Conservation (phyloP, 2,888 invertebrate genomes). For the Anagyrus pseudococci region DNA sequence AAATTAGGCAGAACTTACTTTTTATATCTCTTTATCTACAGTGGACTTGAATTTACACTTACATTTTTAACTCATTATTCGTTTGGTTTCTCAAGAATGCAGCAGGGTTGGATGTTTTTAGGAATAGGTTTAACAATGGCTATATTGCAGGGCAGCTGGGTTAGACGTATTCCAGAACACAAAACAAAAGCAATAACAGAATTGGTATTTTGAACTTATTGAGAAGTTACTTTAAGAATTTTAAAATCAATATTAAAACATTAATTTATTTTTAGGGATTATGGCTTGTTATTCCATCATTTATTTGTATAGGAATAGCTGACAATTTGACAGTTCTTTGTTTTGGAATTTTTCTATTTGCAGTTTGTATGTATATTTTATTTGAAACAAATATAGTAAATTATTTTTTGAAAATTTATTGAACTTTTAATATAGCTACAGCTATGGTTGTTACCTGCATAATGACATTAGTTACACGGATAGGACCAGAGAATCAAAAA, state of each 20-base stretch:
- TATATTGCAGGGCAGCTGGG: conserved; percentile 86
- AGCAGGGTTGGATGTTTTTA: conserved; percentile 98
- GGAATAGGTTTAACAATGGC: conserved; percentile 94
- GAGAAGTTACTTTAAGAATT: not conserved
- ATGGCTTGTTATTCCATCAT: conserved; percentile 84
- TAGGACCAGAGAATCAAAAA: conserved; percentile 82
- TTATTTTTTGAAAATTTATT: conserved; percentile 15
- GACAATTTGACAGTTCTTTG: conserved; percentile 70
- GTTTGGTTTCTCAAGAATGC: conserved; percentile 90
- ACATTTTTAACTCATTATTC: conserved; percentile 95
- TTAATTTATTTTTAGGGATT: conserved; percentile 69
- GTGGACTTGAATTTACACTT: conserved; percentile 95
- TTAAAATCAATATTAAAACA: not conserved
- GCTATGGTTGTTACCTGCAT: conserved; percentile 95
- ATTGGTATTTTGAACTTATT: conserved; percentile 64
- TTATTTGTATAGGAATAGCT: conserved; percentile 83
- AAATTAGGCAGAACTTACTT: conserved; percentile 83
- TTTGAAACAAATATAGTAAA: not conserved
- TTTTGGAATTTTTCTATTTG: conserved; percentile 84
- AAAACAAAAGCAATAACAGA: conserved; percentile 76
- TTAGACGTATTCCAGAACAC: conserved; percentile 77
- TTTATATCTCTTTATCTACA: conserved; percentile 91
- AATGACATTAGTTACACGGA: conserved; percentile 89
- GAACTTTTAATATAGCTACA: conserved; percentile 68
- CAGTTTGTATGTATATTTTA: conserved; percentile 77